Evolutionary conservation across 2,797 vertebrate species (phyloP).

Genomic region (Champsocephalus gunnari): DNA sequence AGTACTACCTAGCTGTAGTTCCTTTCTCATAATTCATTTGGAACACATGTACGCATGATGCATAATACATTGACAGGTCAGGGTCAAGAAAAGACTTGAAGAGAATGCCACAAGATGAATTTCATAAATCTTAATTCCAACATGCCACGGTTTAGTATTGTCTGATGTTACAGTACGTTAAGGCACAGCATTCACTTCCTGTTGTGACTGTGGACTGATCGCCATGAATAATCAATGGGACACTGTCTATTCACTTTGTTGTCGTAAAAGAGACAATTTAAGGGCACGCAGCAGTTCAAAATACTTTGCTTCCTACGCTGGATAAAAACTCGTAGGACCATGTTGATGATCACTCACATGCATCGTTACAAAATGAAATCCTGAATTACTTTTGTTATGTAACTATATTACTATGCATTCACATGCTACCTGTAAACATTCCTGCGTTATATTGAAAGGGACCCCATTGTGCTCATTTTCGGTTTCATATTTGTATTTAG

Average conservation of each 20-base stretch:
- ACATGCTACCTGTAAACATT: constrained; percentile 35
- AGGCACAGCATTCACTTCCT: constrained; percentile 26
- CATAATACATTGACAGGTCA: constrained; percentile 40
- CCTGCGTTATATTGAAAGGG: constrained; percentile 17
- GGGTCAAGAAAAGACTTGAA: constrained; percentile 5
- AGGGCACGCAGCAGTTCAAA: constrained; percentile 6
- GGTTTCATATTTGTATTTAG: too few relatives aligned
- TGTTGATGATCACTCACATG: constrained; percentile 12
- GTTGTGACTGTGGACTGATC: constrained; percentile 26
- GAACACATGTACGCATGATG: constrained; percentile 38
- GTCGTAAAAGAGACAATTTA: constrained; percentile 23
- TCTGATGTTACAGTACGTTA: constrained; percentile 12
- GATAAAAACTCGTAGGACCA: constrained; percentile 14
- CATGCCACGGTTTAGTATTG: constrained; percentile 19
- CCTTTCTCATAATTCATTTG: constrained; percentile 46
- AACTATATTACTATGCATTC: constrained; percentile 32
- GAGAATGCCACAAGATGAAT: constrained; percentile 20
- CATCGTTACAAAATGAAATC: constrained; percentile 12
- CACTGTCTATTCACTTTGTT: constrained; percentile 35
- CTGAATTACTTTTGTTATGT: constrained; percentile 31
- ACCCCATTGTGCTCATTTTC: too few relatives aligned
- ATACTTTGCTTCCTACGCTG: constrained; percentile 10
- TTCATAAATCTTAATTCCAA: constrained; percentile 23
- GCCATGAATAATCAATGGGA: constrained; percentile 47
- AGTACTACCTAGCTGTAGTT: neutral